Conservation (phyloP, 2,113 vertebrate species). For the Microtus ochrogaster region DNA sequence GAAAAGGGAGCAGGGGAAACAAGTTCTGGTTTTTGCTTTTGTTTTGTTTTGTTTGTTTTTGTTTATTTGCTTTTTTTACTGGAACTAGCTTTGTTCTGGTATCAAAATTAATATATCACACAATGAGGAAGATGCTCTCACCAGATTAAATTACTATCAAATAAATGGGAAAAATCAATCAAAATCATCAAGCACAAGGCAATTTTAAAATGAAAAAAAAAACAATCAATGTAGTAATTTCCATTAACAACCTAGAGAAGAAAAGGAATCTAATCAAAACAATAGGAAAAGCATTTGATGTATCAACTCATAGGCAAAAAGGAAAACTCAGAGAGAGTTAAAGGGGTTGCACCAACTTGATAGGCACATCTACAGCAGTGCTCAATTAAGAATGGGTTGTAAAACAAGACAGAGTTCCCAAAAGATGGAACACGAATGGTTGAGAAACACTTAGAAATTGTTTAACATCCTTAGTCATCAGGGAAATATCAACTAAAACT, state of each 20-base stretch:
- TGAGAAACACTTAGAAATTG: neutral
- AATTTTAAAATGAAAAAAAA: neutral
- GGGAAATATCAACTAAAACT: neutral
- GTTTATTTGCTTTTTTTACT: neutral
- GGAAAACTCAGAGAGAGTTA: neutral
- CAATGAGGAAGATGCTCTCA: neutral
- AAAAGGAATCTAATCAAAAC: neutral
- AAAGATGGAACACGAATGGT: neutral
- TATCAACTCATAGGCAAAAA: neutral
- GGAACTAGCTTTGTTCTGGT: neutral
- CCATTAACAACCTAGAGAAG: neutral
- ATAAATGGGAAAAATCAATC: neutral
- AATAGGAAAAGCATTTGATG: neutral
- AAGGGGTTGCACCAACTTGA: neutral
- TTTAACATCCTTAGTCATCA: neutral
- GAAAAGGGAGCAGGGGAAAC: neutral
- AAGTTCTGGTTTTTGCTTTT: neutral
- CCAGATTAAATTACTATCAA: neutral
- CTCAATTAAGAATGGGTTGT: neutral
- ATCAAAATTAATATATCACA: neutral
- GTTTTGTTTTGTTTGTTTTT: neutral
- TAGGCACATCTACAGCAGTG: neutral
- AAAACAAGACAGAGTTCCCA: neutral
- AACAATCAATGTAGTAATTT: neutral
- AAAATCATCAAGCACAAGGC: neutral